Percentiles rank a stretch among this genome's conserved stretches.
Conservation (phyloP, 2,888 invertebrate species). For the Apeira syringaria region DNA sequence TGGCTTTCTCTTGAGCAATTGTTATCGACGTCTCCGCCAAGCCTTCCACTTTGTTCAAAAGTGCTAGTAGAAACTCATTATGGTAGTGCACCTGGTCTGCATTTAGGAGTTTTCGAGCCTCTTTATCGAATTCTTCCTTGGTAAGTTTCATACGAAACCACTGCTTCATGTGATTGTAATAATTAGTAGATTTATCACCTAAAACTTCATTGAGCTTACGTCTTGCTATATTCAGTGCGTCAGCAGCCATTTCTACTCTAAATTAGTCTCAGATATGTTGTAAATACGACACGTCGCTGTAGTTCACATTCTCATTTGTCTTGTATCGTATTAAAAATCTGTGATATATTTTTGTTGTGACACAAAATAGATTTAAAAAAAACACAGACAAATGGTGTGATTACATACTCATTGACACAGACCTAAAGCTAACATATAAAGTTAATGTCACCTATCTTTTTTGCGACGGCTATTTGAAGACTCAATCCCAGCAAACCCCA, state of each 20-base stretch:
- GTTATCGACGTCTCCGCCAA: conserved; percentile 70
- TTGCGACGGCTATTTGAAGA: no score
- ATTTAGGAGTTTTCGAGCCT: conserved; percentile 89
- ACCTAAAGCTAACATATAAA: no score
- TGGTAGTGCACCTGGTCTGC: conserved; percentile 91
- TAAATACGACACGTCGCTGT: no score
- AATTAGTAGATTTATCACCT: conserved; percentile 87
- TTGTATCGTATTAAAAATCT: no score
- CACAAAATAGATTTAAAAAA: no score
- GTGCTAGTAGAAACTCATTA: conserved; percentile 92
- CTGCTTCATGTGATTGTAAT: conserved; percentile 88
- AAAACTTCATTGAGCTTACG: conserved; percentile 85
- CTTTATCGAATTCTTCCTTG: conserved; percentile 92
- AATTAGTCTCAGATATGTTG: no score
- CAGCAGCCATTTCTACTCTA: conserved; percentile 52
- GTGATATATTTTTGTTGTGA: no score
- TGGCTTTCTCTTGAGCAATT: conserved; percentile 71
- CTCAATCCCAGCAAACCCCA: no score
- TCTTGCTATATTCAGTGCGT: conserved; percentile 82
- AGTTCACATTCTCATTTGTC: no score
- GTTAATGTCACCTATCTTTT: no score
- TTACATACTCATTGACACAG: no score
- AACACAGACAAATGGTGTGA: no score
- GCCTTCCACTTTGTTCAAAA: conserved; percentile 89
- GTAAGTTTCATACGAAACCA: conserved; percentile 91